Conservation (phyloP, 2,797 vertebrate species). For the Columba guinea region DNA sequence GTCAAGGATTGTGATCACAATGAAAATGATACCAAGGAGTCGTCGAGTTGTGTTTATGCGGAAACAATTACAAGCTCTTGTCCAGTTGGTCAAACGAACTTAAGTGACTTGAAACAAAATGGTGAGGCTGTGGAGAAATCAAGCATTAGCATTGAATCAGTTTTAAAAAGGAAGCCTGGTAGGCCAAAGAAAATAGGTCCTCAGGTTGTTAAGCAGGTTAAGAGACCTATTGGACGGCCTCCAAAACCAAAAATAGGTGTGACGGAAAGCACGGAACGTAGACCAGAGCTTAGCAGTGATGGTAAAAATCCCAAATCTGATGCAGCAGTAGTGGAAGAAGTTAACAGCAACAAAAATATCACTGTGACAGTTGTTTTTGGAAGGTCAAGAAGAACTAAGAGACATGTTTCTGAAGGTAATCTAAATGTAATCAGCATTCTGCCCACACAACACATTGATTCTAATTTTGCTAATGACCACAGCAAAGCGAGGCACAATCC, state of each 20-base stretch:
- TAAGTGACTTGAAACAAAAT: slow-evolving; percentile 56
- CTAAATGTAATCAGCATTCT: slow-evolving; percentile 73
- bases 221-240: slow-evolving; percentile 92
- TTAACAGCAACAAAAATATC: slow-evolving; percentile 84
- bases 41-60: not conserved
- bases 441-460: slow-evolving; percentile 53
- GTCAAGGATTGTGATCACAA: slow-evolving; percentile 61
- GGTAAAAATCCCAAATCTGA: slow-evolving; percentile 63
- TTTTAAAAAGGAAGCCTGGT: slow-evolving; percentile 89
- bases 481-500: slow-evolving; percentile 25
- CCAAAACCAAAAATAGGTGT: slow-evolving; percentile 83
- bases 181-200: slow-evolving; percentile 93
- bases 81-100: not conserved
- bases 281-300: slow-evolving; percentile 33
- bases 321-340: slow-evolving; percentile 60
- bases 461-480: slow-evolving; percentile 52
- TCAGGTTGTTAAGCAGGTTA: slow-evolving; percentile 87
- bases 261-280: slow-evolving; percentile 44
- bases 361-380: slow-evolving; percentile 92
- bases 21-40: slow-evolving; percentile 54
- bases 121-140: slow-evolving; percentile 64
- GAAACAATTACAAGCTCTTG: slow-evolving; percentile 30
- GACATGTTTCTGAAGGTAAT: slow-evolving; percentile 87
- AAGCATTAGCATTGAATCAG: slow-evolving; percentile 57
- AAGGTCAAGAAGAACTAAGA: slow-evolving; percentile 89